These are phyloP conservation scores for Pseudococcus longispinus DNA, from an alignment of 2,888 invertebrate genomes.

Conservation along the genomic window DNA sequence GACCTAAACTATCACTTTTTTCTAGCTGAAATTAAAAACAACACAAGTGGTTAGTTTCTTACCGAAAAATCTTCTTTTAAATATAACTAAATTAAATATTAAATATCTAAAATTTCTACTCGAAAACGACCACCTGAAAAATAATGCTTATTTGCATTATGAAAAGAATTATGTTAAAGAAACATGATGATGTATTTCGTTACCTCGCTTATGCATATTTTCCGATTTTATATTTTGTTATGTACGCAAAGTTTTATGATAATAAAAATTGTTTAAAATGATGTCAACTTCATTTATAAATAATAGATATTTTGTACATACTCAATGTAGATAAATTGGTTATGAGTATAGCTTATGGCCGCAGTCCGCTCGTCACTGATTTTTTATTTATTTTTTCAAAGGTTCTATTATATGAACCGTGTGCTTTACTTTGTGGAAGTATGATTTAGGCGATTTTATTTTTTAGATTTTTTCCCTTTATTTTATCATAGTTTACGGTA, in stretches of 20 bases:
- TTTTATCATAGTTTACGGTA: neutral
- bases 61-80: too few species aligned
- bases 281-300: neutral
- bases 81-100: too few species aligned
- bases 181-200: constrained; percentile 17
- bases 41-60: too few species aligned
- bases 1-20: too few species aligned
- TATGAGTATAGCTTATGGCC: neutral
- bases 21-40: too few species aligned
- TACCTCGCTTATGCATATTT: constrained; percentile 52
- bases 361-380: neutral
- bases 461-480: neutral
- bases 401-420: neutral
- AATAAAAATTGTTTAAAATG: constrained; percentile 33
- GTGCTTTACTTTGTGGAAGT: constrained; percentile 46
- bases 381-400: neutral
- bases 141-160: neutral
- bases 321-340: neutral
- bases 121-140: neutral
- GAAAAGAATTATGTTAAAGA: neutral
- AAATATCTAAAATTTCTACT: neutral
- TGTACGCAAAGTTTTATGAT: constrained; percentile 28
- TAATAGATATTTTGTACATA: neutral
- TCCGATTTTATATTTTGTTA: constrained; percentile 34
- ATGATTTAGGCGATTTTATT: neutral